These are phyloP conservation scores for Proterorhinus semilunaris DNA, from an alignment of 2,113 vertebrate genomes.

Conservation along the genomic window DNA sequence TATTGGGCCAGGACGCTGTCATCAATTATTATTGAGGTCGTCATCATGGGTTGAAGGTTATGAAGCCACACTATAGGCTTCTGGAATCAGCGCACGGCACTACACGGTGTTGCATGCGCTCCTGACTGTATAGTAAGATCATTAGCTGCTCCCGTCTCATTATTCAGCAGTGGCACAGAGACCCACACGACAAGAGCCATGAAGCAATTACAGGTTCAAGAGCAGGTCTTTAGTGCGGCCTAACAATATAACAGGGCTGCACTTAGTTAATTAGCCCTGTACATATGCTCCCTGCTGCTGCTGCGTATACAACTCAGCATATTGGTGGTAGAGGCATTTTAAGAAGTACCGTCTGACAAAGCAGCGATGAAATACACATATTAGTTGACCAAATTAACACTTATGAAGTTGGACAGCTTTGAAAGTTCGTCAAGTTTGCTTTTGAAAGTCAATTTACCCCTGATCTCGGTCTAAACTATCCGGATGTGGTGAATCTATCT, in stretches of 20 bases:
- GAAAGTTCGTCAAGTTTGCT: constrained; percentile 21
- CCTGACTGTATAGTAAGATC: background rate
- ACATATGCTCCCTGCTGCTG: constrained; percentile 15
- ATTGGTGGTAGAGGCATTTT: too few relatives aligned
- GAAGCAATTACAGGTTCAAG: constrained; percentile 14
- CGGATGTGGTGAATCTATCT: constrained; percentile 34
- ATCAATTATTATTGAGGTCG: too few relatives aligned
- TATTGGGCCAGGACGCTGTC: too few relatives aligned
- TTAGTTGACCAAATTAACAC: background rate
- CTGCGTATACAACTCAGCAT: background rate
- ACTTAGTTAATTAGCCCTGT: constrained; percentile 6
- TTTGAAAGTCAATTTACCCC: constrained; percentile 56
- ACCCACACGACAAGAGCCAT: constrained; percentile 5
- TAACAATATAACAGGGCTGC: constrained; percentile 5
- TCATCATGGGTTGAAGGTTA: too few relatives aligned
- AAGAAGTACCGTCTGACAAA: too few relatives aligned
- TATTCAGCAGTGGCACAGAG: background rate
- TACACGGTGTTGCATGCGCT: background rate
- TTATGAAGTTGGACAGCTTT: constrained; percentile 10
- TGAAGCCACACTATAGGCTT: too few relatives aligned
- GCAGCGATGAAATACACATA: too few relatives aligned
- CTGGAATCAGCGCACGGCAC: background rate
- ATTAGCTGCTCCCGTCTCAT: background rate
- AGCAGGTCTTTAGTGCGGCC: constrained; percentile 7
- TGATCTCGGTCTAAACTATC: constrained; percentile 44